A percentile compares a stretch with the other conserved stretches of the same genome.
These are phyloP conservation scores for Melieria omissa DNA, from an alignment of 2,888 invertebrate genomes.

Conservation along the genomic window DNA sequence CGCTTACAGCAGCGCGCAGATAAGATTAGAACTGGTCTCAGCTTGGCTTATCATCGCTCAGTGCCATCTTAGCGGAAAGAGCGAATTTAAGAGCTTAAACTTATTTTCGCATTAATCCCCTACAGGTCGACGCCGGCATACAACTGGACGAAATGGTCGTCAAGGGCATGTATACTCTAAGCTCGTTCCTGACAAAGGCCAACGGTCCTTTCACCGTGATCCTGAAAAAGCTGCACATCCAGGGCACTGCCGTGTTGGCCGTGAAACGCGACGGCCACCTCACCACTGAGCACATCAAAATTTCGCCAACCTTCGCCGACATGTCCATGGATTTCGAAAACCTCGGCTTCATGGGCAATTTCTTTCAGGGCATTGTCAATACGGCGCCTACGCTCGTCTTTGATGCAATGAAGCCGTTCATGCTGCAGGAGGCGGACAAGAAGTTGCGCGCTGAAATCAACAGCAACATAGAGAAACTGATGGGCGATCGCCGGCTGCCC, in stretches of 20 bases:
- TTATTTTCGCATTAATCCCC: background rate
- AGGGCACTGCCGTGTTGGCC: conserved; percentile 76
- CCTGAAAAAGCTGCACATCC: conserved; percentile 76
- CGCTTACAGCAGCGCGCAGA: no score
- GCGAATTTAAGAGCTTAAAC: no score
- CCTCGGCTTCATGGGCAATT: conserved; percentile 77
- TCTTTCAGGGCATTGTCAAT: conserved; percentile 81
- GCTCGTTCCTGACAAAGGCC: conserved; percentile 76
- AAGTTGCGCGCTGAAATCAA: conserved; percentile 81
- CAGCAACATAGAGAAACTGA: conserved; percentile 76
- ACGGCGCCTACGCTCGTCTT: conserved; percentile 85
- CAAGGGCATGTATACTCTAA: conserved; percentile 79
- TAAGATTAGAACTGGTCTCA: no score
- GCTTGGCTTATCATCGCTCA: background rate
- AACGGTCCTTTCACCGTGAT: conserved; percentile 83
- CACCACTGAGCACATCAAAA: conserved; percentile 80
- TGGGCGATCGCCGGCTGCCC: conserved; percentile 78
- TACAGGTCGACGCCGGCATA: conserved; percentile 77
- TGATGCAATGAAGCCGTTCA: conserved; percentile 86
- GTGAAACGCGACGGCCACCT: conserved; percentile 81
- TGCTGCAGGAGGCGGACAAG: conserved; percentile 81
- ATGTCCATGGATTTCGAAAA: conserved; percentile 86
- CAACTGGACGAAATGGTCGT: conserved; percentile 78
- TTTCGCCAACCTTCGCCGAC: conserved; percentile 80
- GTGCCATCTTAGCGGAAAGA: background rate